Base-by-base conservation (phyloP, 2,888 invertebrate genomes). In the Apomyelois bistriatella region DNA sequence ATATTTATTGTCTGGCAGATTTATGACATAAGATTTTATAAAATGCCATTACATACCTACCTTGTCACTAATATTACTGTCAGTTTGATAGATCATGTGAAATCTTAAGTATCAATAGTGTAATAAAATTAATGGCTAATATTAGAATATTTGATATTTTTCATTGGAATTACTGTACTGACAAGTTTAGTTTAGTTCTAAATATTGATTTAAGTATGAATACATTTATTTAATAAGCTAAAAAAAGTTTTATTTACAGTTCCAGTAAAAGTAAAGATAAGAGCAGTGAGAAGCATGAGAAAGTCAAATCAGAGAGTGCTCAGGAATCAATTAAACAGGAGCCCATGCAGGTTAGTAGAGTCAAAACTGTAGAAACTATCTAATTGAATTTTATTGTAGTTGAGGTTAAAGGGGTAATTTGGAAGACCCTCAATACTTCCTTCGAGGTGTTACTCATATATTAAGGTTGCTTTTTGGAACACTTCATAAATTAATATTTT, bases 221-320 rank as follows among this genome's bases (percentile, higher is more conserved):
- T 22, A 22, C 1, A 22, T 22, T 42, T 28, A 22, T 22, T n/a
- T 22, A 7, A 22, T 22, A 2, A 3, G 22, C 22, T 22, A 22
- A 22, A 22, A 22, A 3, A 22, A 22, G 5, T 22, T 22, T 22
- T 28, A n/a, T 42, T 46, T 57, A 52, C 65, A 81, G 79, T 66
- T 87, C 82, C 55, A 86, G 80, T 60, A 88, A 79, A 70, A 76
- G 72, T 53, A 87, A 79, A 64, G 84, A 84, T 46, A 87, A 80
- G 59, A 74, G 66, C 55, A 77, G 65, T 70, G 79, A 79, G 41
- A 85, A 79, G 64, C 69, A 64, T 52, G 76, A 79, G 42, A 83
- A 81, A 62, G 61, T 81, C 40, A 89, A 89, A 68, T 68, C 70
- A 48, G 81, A 82, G 60, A 63, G 16, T 40, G 7, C 68, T 28